Base-by-base conservation (phyloP, 1,140 invertebrate species). In the Drosophila equinoxialis region DNA sequence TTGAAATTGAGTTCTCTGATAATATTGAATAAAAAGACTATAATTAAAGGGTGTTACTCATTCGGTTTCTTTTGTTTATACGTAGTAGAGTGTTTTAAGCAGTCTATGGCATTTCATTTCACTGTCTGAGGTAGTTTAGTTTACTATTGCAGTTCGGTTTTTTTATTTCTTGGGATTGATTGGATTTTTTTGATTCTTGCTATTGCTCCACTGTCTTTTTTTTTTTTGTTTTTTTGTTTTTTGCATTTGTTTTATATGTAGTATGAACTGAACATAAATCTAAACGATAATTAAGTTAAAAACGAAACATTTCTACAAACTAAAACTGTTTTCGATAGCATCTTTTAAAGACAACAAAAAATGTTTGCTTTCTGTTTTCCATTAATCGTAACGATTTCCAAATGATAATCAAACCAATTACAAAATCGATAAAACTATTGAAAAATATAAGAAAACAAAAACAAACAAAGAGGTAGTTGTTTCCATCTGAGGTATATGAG, bases 81-180 rank as follows among this genome's bases (percentile, higher is more conserved):
- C 41, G 30, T 63, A 55, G 67, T 77, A 79, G 79, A 77, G 54
- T 77, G 81, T 17, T n/a, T 48, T 20, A 26, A 72, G 74, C 87
- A 91, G 90, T 86, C 90, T 90, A 91, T 79, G 79, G 71, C 83
- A 35, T 58, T 58, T 58, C 14, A 58, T 58, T 58, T 58, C 33
- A 14, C 30, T 30, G 81, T 66, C 90, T 92, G 91, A 92, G 91
- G 91, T 92, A 92, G 91, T 91, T 92, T 17, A 67, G 86, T 92
- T 92, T 78, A 89, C 91, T 91, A 92, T 92, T 92, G 91, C 81
- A 90, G 77, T 91, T 82, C 81, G 66, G 79, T 87, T 75, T 79
- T 79, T 85, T 30, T 26, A 5, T 4, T 30, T 30, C 30, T 30
- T 30, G 6, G 68, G 23, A 11, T 51, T 23, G 45, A 23, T 59